These are phyloP conservation scores for Nymphalis io DNA, from an alignment of 1,140 invertebrate species.

Conservation along the genomic window DNA sequence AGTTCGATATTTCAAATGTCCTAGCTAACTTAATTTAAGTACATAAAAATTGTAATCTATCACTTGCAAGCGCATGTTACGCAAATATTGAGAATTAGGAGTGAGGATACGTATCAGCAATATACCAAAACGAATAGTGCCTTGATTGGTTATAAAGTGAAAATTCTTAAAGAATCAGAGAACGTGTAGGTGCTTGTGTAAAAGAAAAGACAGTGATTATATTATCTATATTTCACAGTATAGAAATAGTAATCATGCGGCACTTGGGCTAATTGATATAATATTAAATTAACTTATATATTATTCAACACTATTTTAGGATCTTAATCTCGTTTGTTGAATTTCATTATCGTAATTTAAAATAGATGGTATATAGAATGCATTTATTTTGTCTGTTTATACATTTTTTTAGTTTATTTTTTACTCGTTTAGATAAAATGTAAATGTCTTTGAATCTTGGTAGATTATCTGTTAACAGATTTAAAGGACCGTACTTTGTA, in stretches of 20 bases:
- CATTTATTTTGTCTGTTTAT: slow-evolving; percentile 80
- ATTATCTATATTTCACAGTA: slow-evolving; percentile 79
- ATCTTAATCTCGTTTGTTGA: slow-evolving; percentile 72
- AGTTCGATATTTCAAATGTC: slow-evolving; percentile 23
- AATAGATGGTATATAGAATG: slow-evolving; percentile 75
- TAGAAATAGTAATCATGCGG: slow-evolving; percentile 80
- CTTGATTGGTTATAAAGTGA: slow-evolving; percentile 67
- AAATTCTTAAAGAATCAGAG: slow-evolving; percentile 67
- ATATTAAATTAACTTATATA: slow-evolving; percentile 64
- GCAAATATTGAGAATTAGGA: slow-evolving; percentile 73
- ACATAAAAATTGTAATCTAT: slow-evolving; percentile 66
- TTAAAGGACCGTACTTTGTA: slow-evolving; percentile 45
- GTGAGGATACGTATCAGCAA: slow-evolving; percentile 78
- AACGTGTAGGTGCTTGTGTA: slow-evolving; percentile 55
- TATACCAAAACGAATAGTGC: slow-evolving; percentile 79
- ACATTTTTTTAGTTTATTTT: slow-evolving; percentile 77
- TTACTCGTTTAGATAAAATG: slow-evolving; percentile 69
- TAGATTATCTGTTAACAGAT: slow-evolving; percentile 78
- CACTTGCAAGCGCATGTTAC: slow-evolving; percentile 67
- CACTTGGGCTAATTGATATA: slow-evolving; percentile 69
- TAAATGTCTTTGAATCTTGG: slow-evolving; percentile 70
- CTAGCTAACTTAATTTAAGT: slow-evolving; percentile 43
- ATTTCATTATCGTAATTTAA: slow-evolving; percentile 73
- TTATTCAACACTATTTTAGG: slow-evolving; percentile 68
- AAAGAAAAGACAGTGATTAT: slow-evolving; percentile 67